A percentile compares a stretch with the other conserved stretches of the same genome.
Conservation (phyloP, 2,888 invertebrate species). For the Noctua comes region DNA sequence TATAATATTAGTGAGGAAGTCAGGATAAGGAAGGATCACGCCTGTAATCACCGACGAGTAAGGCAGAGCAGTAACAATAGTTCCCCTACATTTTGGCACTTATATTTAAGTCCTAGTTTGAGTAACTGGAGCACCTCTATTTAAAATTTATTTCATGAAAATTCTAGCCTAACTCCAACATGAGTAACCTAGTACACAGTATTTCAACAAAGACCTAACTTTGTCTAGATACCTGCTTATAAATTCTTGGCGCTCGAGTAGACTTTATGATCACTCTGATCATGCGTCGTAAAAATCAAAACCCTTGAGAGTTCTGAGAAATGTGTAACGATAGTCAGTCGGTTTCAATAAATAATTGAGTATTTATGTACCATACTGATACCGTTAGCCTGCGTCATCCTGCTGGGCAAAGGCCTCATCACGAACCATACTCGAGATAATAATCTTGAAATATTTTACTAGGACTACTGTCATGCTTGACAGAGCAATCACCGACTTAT, state of each 20-base stretch:
- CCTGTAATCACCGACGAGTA: background rate
- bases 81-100: background rate
- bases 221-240: slow-evolving; percentile 26
- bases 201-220: background rate
- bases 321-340: slow-evolving; percentile 19
- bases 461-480: background rate
- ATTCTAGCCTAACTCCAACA: background rate
- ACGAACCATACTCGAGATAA: background rate
- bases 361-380: too few relatives aligned
- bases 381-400: too few relatives aligned
- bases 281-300: slow-evolving; percentile 45
- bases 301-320: slow-evolving; percentile 33
- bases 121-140: background rate
- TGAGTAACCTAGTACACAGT: too few relatives aligned
- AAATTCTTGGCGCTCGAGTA: slow-evolving; percentile 37
- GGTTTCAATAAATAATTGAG: slow-evolving; percentile 8
- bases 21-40: too few relatives aligned
- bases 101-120: background rate
- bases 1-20: too few relatives aligned
- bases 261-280: slow-evolving; percentile 46
- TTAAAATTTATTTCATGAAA: background rate
- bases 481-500: background rate
- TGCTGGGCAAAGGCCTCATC: too few relatives aligned
- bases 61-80: background rate
- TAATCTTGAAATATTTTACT: background rate